These are phyloP conservation scores for Drosophila takahashii DNA, from an alignment of 1,140 invertebrate species.

Conservation along the genomic window DNA sequence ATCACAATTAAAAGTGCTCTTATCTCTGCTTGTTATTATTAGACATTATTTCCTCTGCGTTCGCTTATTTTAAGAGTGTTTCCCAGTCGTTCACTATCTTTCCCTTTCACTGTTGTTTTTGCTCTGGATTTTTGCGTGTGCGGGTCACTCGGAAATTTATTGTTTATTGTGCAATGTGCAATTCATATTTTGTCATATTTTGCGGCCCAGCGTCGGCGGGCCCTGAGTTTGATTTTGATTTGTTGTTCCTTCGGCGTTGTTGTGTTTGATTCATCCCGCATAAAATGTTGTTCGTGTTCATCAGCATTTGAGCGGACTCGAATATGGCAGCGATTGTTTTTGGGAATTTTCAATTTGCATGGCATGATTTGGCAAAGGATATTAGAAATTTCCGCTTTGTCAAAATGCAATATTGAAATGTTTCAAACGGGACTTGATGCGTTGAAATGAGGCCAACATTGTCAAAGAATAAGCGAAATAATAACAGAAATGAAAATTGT, in stretches of 20 bases:
- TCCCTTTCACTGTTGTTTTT: conserved; percentile 13
- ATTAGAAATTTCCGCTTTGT: conserved; percentile 43
- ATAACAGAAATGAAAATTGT: background rate
- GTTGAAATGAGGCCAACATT: conserved; percentile 5
- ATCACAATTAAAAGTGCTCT: conserved; percentile 2
- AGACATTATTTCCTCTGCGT: background rate
- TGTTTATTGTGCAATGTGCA: conserved; percentile 72
- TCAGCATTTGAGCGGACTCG: conserved; percentile 43
- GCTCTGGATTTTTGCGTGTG: conserved; percentile 35
- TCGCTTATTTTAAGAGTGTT: conserved; percentile 23
- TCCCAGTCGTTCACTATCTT: conserved; percentile 19
- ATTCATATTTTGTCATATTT: conserved; percentile 77
- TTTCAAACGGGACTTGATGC: conserved; percentile 11
- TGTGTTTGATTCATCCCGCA: conserved; percentile 53
- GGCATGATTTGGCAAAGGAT: conserved; percentile 26
- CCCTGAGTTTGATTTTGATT: conserved; percentile 69
- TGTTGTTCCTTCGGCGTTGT: conserved; percentile 36
- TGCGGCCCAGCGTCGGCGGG: conserved; percentile 31
- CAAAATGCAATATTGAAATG: conserved; percentile 36
- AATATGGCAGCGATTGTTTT: conserved; percentile 50
- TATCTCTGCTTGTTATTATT: background rate
- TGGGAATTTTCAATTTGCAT: conserved; percentile 52
- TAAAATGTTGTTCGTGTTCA: conserved; percentile 66
- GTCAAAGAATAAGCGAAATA: background rate
- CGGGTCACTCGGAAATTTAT: conserved; percentile 69